Base-by-base conservation (phyloP, 2,113 vertebrate species). In the Alces alces region DNA sequence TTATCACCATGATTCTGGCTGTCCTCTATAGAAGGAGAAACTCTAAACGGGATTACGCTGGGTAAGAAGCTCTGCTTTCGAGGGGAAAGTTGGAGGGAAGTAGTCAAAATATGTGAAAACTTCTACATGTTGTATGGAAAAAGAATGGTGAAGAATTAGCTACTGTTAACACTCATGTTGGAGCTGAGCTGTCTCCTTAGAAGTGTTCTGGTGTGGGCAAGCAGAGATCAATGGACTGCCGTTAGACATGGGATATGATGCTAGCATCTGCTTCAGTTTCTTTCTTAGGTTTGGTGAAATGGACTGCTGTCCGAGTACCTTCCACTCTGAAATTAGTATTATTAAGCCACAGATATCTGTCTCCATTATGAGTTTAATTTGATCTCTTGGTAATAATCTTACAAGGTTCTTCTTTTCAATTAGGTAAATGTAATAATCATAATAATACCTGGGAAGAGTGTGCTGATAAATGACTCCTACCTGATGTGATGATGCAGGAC, bases 1-100 rank as follows among this genome's bases (percentile, higher is more conserved):
- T 99, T 97, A 98, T 99, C 66, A 98, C 99, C 60, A 95, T 99
- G 97, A 98, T 98, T 17, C 99, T 99, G 97, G 99, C 99, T 98
- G 88, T 99, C 55, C 97, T 99, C 96, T 99, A 99, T 95, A 99
- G 99, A 98, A 98, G 99, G 98, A 99, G 99, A 91, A 99, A 98
- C 97, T 98, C 98, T 57, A 99, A 99, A 96, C 99, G 99, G 70
- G 98, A 99, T 79, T 99, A 99, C 30, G 99, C 99, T 97, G 99
- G 99, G 99, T 99, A 99, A 99, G 99, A 97, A 83, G 88, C 70
- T 0, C 11, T 83, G 7, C 52, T 83, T 70, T 30, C 1, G 1
- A 19, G 45, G 58, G 73, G 28, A 6, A 13, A 60, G 52, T 3
- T 27, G 30, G 43, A 28, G 43, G 83, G 30, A 36, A 45, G 86